Conservation (phyloP, 2,797 vertebrate species). For the Catostomus latipinnis region DNA sequence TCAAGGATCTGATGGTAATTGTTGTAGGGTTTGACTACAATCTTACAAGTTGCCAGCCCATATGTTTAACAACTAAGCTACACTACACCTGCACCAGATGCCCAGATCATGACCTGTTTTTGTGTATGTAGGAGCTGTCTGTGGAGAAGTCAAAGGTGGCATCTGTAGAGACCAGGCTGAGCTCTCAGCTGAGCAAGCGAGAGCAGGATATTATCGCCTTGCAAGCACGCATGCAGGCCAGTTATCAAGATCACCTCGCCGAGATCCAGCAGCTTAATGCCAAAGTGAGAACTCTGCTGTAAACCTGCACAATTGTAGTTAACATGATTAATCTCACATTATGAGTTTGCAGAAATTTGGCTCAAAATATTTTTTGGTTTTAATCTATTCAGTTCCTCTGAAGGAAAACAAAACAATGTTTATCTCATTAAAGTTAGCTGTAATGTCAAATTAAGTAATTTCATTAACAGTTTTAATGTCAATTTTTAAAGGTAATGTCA, state of each 20-base stretch:
- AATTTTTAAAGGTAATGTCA: not conserved
- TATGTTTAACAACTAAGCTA: not conserved
- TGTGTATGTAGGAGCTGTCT: conserved; percentile 81
- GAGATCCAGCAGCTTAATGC: conserved; percentile 89
- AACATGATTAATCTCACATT: not conserved
- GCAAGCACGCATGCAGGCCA: conserved; percentile 93
- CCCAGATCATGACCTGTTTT: not conserved
- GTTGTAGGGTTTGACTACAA: no score
- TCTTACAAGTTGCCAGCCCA: not conserved
- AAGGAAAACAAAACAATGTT: no score
- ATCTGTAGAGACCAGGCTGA: conserved; percentile 83
- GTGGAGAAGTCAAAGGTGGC: conserved; percentile 85
- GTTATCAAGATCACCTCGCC: conserved; percentile 88
- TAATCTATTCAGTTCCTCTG: no score
- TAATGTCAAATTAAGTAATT: not conserved
- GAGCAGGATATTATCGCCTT: conserved; percentile 88
- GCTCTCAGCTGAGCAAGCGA: conserved; percentile 85
- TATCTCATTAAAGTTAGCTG: not conserved
- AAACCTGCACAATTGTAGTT: not conserved
- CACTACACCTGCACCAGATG: not conserved
- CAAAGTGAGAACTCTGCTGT: conserved; percentile 78
- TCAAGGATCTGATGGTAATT: no score
- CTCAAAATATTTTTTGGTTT: not conserved
- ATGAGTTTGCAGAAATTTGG: not conserved
- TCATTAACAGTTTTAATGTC: not conserved